A percentile compares a stretch with the other conserved stretches of the same genome.
Conservation (phyloP, 2,797 vertebrate species). For the Anabacerthia variegaticeps region DNA sequence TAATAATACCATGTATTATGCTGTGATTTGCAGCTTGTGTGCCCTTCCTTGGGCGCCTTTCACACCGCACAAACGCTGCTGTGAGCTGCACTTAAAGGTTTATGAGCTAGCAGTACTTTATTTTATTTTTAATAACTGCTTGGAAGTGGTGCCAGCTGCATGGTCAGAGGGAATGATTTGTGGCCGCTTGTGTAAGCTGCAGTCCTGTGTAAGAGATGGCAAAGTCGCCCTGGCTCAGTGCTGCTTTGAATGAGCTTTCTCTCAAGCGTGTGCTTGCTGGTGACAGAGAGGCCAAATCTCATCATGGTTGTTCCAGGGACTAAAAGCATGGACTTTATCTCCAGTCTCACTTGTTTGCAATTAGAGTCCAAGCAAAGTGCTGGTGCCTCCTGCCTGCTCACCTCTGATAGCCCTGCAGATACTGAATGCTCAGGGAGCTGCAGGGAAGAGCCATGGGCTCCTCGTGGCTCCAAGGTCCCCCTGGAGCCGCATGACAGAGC, state of each 20-base stretch:
- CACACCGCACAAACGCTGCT: rapidly evolving
- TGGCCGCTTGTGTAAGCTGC: not conserved
- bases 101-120: not conserved
- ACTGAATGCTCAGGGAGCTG: not conserved
- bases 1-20: rapidly evolving
- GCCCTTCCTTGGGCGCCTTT: not conserved
- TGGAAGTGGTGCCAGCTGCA: not conserved
- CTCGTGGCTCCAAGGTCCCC: no score
- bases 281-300: not conserved
- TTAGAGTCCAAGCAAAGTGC: not conserved
- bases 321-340: not conserved
- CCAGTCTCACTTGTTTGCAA: not conserved
- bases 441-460: not conserved
- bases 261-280: not conserved
- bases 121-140: not conserved
- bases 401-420: not conserved
- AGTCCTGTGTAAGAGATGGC: not conserved
- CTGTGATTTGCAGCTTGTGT: not conserved
- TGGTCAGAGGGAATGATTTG: not conserved
- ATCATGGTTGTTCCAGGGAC: not conserved
- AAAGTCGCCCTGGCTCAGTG: not conserved
- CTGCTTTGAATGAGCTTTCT: not conserved
- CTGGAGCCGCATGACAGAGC: rapidly evolving
- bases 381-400: not conserved
- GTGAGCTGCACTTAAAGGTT: not conserved